These are phyloP conservation scores for Diarsia brunnea DNA, from an alignment of 2,888 invertebrate genomes.

Conservation along the genomic window DNA sequence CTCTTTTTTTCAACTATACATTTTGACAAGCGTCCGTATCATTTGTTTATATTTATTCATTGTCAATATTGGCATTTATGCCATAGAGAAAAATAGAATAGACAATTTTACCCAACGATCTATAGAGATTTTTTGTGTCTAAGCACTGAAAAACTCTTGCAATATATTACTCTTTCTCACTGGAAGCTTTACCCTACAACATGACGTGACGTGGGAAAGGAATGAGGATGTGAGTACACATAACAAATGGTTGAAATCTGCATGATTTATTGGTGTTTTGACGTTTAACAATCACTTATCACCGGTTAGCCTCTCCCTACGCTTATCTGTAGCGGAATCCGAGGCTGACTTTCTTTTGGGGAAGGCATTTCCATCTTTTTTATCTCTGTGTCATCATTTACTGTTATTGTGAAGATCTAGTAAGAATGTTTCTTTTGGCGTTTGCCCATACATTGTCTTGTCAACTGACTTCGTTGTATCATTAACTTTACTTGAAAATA, in stretches of 20 bases:
- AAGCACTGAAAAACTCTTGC: background rate
- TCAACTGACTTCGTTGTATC: background rate
- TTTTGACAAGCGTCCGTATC: background rate
- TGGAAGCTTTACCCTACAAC: slow-evolving; percentile 6
- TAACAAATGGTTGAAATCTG: slow-evolving; percentile 68
- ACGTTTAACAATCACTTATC: slow-evolving; percentile 49
- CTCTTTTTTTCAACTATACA: background rate
- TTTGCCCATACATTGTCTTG: background rate
- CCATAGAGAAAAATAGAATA: background rate
- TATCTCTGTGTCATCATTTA: slow-evolving; percentile 4
- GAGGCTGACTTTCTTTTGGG: slow-evolving; percentile 40
- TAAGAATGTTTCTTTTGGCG: background rate
- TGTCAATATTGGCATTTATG: background rate
- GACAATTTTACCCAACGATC: background rate
- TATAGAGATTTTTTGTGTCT: background rate
- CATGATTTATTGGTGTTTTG: slow-evolving; percentile 64
- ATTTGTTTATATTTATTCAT: background rate
- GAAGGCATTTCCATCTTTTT: slow-evolving; percentile 27
- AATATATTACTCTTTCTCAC: slow-evolving; percentile 21
- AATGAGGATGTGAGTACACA: slow-evolving; percentile 60
- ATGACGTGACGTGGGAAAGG: slow-evolving; percentile 56
- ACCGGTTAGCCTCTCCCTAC: slow-evolving; percentile 21
- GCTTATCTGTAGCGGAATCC: slow-evolving; percentile 40
- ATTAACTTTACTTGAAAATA: background rate
- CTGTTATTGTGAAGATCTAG: background rate